A percentile compares a stretch with the other conserved stretches of the same genome.
Conservation (phyloP, 2,888 invertebrate genomes). For the Erebia ligea region DNA sequence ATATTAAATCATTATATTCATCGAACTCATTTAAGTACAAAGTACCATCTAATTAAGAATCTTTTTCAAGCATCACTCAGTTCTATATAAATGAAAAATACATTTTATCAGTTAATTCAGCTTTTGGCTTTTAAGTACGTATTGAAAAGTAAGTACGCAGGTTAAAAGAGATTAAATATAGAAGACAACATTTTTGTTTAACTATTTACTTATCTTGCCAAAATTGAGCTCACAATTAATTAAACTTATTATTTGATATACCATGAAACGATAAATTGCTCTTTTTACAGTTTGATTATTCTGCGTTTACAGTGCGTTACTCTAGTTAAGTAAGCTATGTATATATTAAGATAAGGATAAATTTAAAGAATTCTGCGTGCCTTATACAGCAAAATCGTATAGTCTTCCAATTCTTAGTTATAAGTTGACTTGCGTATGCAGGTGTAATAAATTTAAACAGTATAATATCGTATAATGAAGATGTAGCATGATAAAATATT, state of each 20-base stretch:
- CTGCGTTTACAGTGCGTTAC: neutral
- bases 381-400: conserved; percentile 79
- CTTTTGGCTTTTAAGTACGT: neutral
- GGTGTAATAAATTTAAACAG: neutral
- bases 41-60: conserved; percentile 43
- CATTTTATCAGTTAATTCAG: neutral
- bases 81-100: neutral
- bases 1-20: conserved; percentile 36
- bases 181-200: neutral
- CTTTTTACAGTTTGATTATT: neutral
- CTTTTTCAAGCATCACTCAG: conserved; percentile 4
- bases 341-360: conserved; percentile 22
- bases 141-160: neutral
- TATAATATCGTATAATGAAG: conserved; percentile 2
- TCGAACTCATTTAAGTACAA: conserved; percentile 38
- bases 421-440: conserved; percentile 2
- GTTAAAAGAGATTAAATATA: neutral
- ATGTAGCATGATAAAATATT: neutral
- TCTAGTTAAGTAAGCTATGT: conserved; percentile 1
- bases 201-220: neutral
- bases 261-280: neutral
- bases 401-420: conserved; percentile 64
- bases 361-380: conserved; percentile 56
- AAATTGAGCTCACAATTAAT: neutral
- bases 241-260: neutral